Evolutionary conservation across 2,113 vertebrate genomes (phyloP).

Genomic region (Xenopus tropicalis): DNA sequence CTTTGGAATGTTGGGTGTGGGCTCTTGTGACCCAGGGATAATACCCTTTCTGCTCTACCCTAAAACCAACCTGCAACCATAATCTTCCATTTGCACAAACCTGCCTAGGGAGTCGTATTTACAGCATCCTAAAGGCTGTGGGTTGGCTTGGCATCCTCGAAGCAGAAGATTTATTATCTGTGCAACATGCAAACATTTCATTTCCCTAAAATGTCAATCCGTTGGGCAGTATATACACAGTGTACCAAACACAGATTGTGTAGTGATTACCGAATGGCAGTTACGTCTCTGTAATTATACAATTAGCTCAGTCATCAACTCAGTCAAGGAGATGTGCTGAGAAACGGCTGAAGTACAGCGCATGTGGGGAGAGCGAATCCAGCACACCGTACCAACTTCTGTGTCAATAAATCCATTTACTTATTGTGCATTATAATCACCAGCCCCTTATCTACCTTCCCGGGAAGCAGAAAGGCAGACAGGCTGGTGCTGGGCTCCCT

Average conservation of each 20-base stretch:
- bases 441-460: neutral
- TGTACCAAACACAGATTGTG: neutral
- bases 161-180: neutral
- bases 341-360: neutral
- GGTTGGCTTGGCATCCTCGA: neutral
- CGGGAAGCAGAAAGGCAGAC: neutral
- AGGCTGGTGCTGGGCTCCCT: slow-evolving; percentile 1
- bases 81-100: too few relatives aligned
- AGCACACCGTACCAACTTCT: neutral
- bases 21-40: too few relatives aligned
- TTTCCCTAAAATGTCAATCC: neutral
- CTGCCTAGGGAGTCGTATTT: too few relatives aligned
- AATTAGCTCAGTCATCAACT: neutral
- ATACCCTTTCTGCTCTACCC: too few relatives aligned
- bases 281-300: neutral
- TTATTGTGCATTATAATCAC: slow-evolving; percentile 1
- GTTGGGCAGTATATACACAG: neutral
- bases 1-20: too few relatives aligned
- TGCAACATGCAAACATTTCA: neutral
- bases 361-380: neutral
- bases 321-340: neutral
- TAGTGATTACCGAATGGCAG: slow-evolving; percentile 1
- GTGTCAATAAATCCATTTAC: slow-evolving; percentile 11
- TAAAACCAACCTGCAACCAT: too few relatives aligned
- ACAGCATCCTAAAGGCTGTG: too few relatives aligned